Percentiles rank a stretch among this genome's conserved stretches.
Evolutionary conservation across 1,140 invertebrate species (phyloP).

Genomic region (Rhizoglyphus robini): DNA sequence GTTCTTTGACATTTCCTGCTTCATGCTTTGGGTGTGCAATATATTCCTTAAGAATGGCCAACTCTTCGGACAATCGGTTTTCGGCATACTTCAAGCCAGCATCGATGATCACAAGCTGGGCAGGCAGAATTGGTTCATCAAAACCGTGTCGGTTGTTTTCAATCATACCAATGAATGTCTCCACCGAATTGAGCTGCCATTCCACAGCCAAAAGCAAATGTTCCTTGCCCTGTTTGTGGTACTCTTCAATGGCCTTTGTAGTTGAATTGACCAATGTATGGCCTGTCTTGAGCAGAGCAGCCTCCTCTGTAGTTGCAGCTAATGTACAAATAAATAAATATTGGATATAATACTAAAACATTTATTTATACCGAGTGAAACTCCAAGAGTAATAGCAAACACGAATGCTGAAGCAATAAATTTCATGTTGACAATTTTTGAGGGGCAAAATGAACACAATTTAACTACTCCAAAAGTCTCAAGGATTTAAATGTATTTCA

Average conservation of each 20-base stretch:
- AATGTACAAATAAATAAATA: background rate
- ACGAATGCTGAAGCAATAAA: too few species aligned
- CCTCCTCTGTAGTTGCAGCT: background rate
- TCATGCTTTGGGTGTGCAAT: background rate
- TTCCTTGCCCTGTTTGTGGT: background rate
- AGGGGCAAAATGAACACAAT: too few species aligned
- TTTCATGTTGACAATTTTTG: too few species aligned
- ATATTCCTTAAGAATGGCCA: background rate
- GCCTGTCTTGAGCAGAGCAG: background rate
- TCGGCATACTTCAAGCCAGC: background rate
- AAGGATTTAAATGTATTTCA: too few species aligned
- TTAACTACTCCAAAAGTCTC: too few species aligned
- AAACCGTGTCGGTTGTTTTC: background rate
- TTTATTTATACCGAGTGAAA: background rate
- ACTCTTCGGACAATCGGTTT: background rate
- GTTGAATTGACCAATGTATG: background rate
- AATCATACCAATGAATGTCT: background rate
- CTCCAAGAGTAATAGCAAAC: too few species aligned
- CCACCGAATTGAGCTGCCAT: background rate
- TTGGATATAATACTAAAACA: background rate
- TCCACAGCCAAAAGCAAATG: background rate
- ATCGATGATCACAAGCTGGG: background rate
- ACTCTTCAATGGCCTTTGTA: background rate
- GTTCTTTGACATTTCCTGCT: background rate
- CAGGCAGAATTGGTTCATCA: background rate